Conservation (phyloP, 53 echinoderm and acorn worm species). For the Stichopus horrens region DNA sequence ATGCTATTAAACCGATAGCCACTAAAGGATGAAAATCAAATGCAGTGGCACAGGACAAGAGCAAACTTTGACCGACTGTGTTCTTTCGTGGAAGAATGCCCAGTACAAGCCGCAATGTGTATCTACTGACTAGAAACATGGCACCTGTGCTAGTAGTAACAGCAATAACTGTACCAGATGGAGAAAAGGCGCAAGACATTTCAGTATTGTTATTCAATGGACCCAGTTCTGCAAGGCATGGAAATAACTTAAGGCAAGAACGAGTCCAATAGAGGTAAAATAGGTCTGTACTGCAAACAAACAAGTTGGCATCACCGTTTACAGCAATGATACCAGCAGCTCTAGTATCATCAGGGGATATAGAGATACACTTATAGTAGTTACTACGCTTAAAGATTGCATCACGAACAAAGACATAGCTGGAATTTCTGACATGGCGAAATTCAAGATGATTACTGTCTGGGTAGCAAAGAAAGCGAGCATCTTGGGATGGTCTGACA, state of each 20-base stretch:
- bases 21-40: constrained; percentile 92
- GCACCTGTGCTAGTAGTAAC: constrained; percentile 84
- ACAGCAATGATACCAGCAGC: constrained; percentile 76
- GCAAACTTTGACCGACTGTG: constrained; percentile 51
- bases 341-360: constrained; percentile 82
- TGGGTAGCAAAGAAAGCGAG: constrained; percentile 80
- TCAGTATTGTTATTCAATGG: constrained; percentile 62
- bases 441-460: constrained; percentile 80
- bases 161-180: constrained; percentile 80
- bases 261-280: constrained; percentile 78
- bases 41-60: constrained; percentile 65
- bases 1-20: constrained; percentile 71
- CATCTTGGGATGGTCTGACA: constrained; percentile 78
- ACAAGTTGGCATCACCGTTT: constrained; percentile 75
- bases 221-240: constrained; percentile 60
- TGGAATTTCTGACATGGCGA: constrained; percentile 73
- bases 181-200: constrained; percentile 77
- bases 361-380: constrained; percentile 79
- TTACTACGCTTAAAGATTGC: constrained; percentile 78
- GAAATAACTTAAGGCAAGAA: constrained; percentile 77
- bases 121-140: constrained; percentile 79
- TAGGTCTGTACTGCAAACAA: constrained; percentile 78
- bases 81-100: constrained; percentile 68
- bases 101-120: constrained; percentile 62
- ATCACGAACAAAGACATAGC: constrained; percentile 78